Base-by-base conservation (phyloP, 2,888 invertebrate species). In the Gastrophysa polygoni region DNA sequence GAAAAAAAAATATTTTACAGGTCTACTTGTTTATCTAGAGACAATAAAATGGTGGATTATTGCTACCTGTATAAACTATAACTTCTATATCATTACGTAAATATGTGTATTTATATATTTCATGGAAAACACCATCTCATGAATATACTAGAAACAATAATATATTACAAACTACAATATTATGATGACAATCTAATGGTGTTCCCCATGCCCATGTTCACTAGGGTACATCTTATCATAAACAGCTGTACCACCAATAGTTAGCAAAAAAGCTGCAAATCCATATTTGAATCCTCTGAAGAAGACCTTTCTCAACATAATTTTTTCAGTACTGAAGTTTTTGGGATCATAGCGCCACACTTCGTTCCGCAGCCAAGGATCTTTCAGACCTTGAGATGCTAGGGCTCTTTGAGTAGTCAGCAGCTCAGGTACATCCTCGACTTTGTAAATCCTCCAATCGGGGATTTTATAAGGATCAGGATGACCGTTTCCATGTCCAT, bases 361-460 rank as follows among this genome's bases (percentile, higher is more conserved):
- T 81, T 94, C 91, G 80, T 95, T 95, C 76, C 95, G 89, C 54
- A 93, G 83, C 95, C 95, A 95, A 0, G 95, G 95, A 81, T 95
- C 94, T 64, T 86, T 87, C 1, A 95, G 81, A 3, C 94, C 94
- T 74, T 88, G 86, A 38, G 86, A 82, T 0, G 87, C 89, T 14
- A 95, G 83, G 0, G 86, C 86, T 64, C 85, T 82, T 78, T 90
- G 84, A 0, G 91, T 83, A 69, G 85, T 82, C 65, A 88, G 78
- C 50, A 95, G 80, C 72, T 89, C 80, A 0, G 89, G 88, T 20
- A 86, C 85, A 71, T 90, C 87, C 74, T 91, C 88, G 8, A 91
- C 86, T 79, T 90, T 89, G 79, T 91, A 95, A 47, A 86, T 85
- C 47, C 84, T 85, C 72, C 89, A 87, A 78, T 89, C 88, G 0